These are phyloP conservation scores for Catocala fraxini DNA, from an alignment of 2,888 invertebrate genomes.

Conservation along the genomic window DNA sequence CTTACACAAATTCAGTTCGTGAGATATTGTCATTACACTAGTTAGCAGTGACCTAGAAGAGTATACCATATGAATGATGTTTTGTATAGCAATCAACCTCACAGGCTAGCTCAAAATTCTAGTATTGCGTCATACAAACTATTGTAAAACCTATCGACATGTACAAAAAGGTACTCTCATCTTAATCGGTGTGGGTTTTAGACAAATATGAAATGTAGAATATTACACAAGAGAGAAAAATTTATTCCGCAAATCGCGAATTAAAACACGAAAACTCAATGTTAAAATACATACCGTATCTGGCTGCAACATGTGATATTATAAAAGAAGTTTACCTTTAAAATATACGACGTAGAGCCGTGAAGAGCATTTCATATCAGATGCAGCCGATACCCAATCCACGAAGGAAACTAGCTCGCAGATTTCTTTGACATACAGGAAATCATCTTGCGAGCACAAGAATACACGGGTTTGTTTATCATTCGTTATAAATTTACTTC, in stretches of 20 bases:
- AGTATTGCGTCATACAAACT: too few relatives aligned
- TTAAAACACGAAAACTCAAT: conserved; percentile 15
- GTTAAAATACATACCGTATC: conserved; percentile 35
- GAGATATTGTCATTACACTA: too few relatives aligned
- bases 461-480: conserved; percentile 34
- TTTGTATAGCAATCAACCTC: too few relatives aligned
- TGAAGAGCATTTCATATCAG: conserved; percentile 51
- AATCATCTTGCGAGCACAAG: conserved; percentile 54
- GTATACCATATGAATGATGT: too few relatives aligned
- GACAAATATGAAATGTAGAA: too few relatives aligned
- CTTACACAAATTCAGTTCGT: too few relatives aligned
- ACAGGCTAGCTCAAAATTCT: too few relatives aligned
- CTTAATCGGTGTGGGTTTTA: too few relatives aligned
- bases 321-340: conserved; percentile 52
- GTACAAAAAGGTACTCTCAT: too few relatives aligned
- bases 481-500: conserved; percentile 31
- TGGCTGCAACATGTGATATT: conserved; percentile 38
- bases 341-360: conserved; percentile 47
- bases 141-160: too few relatives aligned
- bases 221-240: not conserved
- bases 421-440: conserved; percentile 61
- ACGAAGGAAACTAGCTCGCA: conserved; percentile 52
- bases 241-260: not conserved
- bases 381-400: conserved; percentile 60
- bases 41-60: too few relatives aligned